phyloP scores from a whole-genome alignment of 2,888 invertebrate species.

The Drosophila prolongata region DNA sequence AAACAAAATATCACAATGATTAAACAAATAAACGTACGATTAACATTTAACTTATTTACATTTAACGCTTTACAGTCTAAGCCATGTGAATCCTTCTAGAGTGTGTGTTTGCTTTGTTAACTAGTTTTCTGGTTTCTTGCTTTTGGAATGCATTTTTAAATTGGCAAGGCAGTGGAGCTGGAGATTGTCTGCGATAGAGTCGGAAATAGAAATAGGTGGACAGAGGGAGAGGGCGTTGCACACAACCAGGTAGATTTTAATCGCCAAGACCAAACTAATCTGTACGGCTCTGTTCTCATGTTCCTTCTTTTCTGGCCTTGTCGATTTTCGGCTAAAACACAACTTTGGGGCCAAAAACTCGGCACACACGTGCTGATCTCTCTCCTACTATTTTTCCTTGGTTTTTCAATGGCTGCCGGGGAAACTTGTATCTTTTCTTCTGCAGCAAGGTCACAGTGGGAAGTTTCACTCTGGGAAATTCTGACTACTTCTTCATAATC shows the following conservation, averaged over 20 bases:
- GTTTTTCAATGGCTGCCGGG: conserved; percentile 7
- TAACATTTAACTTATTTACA: conserved; percentile 57
- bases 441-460: conserved; percentile 32
- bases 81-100: conserved; percentile 27
- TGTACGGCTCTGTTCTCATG: conserved; percentile 58
- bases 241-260: conserved; percentile 76
- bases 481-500: conserved; percentile 24
- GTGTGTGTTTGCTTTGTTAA: conserved; percentile 50
- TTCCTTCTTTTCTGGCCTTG: conserved; percentile 32
- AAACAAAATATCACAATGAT: conserved; percentile 76
- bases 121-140: conserved; percentile 65
- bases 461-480: conserved; percentile 33
- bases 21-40: conserved; percentile 69
- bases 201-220: conserved; percentile 23
- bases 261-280: conserved; percentile 70
- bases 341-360: conserved; percentile 32
- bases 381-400: conserved; percentile 19
- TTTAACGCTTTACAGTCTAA: conserved; percentile 33
- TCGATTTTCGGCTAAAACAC: conserved; percentile 29
- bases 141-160: conserved; percentile 74
- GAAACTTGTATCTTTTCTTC: conserved; percentile 16
- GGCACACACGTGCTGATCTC: conserved; percentile 62
- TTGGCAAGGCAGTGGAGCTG: conserved; percentile 44
- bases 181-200: conserved; percentile 45
- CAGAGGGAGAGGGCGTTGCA: conserved; percentile 54